Percentiles rank a stretch among this genome's conserved stretches.
These are phyloP conservation scores for Sicus ferrugineus DNA, from an alignment of 2,888 invertebrate genomes.

Conservation along the genomic window DNA sequence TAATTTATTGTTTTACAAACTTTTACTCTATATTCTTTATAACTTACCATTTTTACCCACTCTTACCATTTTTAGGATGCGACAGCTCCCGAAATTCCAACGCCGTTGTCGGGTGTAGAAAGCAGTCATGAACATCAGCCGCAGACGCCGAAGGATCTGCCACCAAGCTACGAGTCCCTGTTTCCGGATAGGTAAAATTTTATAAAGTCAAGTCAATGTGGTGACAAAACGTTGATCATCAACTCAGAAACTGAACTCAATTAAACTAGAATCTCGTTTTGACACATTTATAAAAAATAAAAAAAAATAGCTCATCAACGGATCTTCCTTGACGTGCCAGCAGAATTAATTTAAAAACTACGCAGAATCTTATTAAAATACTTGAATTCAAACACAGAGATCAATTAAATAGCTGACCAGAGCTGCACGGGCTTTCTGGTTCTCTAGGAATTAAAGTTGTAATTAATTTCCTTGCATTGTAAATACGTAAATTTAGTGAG, in stretches of 20 bases:
- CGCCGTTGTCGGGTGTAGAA: slow-evolving; percentile 44
- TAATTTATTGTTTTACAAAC: too few species aligned
- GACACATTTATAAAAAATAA: slow-evolving; percentile 19
- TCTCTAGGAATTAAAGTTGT: neutral
- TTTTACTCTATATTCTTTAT: too few species aligned
- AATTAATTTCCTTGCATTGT: neutral
- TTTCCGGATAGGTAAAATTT: slow-evolving; percentile 61
- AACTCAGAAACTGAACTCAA: neutral
- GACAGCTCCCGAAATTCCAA: slow-evolving; percentile 56
- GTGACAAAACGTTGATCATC: neutral
- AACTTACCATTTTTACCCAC: too few species aligned
- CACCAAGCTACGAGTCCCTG: slow-evolving; percentile 62
- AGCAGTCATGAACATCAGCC: slow-evolving; percentile 49
- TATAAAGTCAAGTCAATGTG: slow-evolving; percentile 12
- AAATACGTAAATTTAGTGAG: neutral
- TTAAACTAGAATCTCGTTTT: slow-evolving; percentile 36
- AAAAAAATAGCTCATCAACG: slow-evolving; percentile 7
- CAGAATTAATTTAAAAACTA: slow-evolving; percentile 11
- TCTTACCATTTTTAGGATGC: slow-evolving; percentile 52
- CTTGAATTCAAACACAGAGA: neutral
- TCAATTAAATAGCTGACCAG: neutral
- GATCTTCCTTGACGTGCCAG: slow-evolving; percentile 49
- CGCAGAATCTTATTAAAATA: neutral
- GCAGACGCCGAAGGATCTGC: slow-evolving; percentile 60
- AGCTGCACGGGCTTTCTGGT: neutral